Conservation (phyloP, 2,888 invertebrate genomes). For the Drosophila anomelani region DNA sequence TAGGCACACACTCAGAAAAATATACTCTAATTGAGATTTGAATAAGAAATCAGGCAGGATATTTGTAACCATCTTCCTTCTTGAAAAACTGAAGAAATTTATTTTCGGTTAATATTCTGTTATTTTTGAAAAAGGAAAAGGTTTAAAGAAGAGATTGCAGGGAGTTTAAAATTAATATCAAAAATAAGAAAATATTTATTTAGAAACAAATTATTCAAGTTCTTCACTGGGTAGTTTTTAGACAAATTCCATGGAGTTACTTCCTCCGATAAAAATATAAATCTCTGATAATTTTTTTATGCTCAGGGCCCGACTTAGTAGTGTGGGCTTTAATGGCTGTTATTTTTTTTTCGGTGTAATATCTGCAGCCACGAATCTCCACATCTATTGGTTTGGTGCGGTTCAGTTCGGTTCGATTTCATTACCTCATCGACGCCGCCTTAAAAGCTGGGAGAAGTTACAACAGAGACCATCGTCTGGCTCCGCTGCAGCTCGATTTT, state of each 20-base stretch:
- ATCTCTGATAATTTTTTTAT: no score
- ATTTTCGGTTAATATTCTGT: no score
- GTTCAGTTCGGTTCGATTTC: constrained; percentile 64
- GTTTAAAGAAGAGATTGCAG: no score
- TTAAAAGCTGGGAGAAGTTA: constrained; percentile 69
- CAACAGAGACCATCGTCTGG: constrained; percentile 63
- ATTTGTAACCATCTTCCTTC: neutral
- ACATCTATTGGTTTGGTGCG: constrained; percentile 43
- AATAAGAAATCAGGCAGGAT: neutral
- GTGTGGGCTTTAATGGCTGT: neutral
- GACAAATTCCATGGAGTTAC: no score
- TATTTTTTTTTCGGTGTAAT: constrained; percentile 1
- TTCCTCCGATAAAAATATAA: no score
- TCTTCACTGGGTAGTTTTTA: no score
- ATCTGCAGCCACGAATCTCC: constrained; percentile 48
- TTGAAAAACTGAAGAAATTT: neutral
- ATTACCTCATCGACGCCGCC: constrained; percentile 76
- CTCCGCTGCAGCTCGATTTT: constrained; percentile 56
- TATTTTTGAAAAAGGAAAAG: no score
- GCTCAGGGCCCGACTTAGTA: no score
- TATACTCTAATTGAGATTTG: neutral
- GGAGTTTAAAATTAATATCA: no score
- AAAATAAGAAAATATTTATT: no score
- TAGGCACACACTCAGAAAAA: neutral
- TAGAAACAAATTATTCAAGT: no score